Percentiles rank a stretch among this genome's conserved stretches.
These are phyloP conservation scores for Eudyptes chrysolophus DNA, from an alignment of 2,113 vertebrate species.

Conservation along the genomic window DNA sequence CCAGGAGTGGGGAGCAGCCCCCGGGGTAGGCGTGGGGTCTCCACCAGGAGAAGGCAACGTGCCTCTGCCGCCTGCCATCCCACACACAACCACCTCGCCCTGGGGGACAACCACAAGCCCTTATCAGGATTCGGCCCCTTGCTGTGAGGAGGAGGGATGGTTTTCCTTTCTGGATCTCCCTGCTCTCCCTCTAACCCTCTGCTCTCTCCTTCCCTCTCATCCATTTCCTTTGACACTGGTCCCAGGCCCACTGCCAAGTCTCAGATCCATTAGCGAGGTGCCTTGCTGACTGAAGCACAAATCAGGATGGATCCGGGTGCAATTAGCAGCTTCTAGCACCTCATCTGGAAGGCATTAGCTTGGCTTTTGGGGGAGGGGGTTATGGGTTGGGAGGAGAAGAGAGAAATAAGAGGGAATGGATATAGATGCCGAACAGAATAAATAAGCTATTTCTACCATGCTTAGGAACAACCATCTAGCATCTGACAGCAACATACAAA, in stretches of 20 bases:
- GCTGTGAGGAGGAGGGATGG: not conserved
- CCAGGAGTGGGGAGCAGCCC: not conserved
- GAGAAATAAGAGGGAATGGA: conserved; percentile 35
- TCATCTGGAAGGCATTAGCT: conserved; percentile 85
- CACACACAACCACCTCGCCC: not conserved
- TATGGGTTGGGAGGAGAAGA: conserved; percentile 35
- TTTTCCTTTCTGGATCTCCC: conserved; percentile 25
- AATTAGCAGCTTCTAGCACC: conserved; percentile 82
- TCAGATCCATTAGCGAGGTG: conserved; percentile 83
- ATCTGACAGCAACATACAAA: not conserved
- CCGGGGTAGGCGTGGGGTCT: not conserved
- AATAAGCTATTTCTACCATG: conserved; percentile 64
- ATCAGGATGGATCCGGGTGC: conserved; percentile 76
- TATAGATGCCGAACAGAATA: conserved; percentile 73
- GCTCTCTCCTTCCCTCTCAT: conserved; percentile 63
- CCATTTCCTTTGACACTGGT: conserved; percentile 79
- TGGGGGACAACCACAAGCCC: not conserved
- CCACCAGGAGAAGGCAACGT: not conserved
- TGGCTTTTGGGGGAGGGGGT: conserved; percentile 50
- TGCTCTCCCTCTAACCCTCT: conserved; percentile 7
- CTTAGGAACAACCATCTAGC: conserved; percentile 19
- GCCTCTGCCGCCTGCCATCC: not conserved
- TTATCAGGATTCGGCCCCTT: conserved; percentile 8
- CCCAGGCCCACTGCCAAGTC: conserved; percentile 79
- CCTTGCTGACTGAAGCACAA: conserved; percentile 83